Conservation (phyloP, 2,797 vertebrate species). For the Gambelia wislizenii region DNA sequence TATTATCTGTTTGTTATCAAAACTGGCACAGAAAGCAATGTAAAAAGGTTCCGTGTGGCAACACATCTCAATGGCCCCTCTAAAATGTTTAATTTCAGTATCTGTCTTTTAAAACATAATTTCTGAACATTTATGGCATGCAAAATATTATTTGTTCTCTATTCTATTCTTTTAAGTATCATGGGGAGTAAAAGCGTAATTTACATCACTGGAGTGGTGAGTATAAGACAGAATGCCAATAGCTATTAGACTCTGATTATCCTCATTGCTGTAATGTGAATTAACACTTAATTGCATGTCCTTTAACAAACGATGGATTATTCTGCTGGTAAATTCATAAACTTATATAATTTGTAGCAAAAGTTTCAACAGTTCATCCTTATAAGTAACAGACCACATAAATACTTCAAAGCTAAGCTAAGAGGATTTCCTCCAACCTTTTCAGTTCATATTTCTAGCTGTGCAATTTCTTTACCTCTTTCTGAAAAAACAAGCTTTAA, state of each 20-base stretch:
- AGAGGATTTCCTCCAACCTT: constrained; percentile 29
- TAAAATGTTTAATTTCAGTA: neutral
- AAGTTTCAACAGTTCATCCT: constrained; percentile 10
- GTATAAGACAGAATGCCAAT: neutral
- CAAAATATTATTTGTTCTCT: constrained; percentile 34
- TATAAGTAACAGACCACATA: neutral
- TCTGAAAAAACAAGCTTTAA: constrained; percentile 38
- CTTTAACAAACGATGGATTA: constrained; percentile 42
- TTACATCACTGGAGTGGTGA: neutral
- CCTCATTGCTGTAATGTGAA: constrained; percentile 33
- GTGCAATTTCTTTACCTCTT: neutral
- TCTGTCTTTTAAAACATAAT: neutral
- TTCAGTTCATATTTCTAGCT: neutral
- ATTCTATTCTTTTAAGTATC: constrained; percentile 9
- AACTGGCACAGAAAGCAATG: neutral
- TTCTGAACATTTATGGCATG: neutral
- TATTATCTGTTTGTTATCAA: neutral
- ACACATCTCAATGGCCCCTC: neutral
- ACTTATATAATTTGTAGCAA: constrained; percentile 9
- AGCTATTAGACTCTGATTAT: constrained; percentile 33
- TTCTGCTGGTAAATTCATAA: constrained; percentile 5
- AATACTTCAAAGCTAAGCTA: constrained; percentile 37
- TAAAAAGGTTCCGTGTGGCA: neutral
- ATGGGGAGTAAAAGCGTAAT: constrained; percentile 28
- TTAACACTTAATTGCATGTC: constrained; percentile 1